Evolutionary conservation across 2,888 invertebrate species (phyloP).

Genomic region (Nymphalis urticae): DNA sequence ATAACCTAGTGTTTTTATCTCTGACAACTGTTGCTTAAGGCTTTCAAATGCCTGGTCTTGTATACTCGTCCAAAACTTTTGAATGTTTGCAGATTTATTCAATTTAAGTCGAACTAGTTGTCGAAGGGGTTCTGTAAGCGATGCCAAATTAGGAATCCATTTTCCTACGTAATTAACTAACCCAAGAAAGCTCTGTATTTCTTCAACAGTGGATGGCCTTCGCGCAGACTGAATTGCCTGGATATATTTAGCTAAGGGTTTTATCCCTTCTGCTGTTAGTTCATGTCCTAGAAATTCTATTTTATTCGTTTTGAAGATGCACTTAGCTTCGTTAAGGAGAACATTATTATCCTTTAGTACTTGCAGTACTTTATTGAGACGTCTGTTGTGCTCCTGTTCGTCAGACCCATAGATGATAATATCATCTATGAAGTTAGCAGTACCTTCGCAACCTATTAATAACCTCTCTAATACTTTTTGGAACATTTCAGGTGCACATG

Average conservation of each 20-base stretch:
- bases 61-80: slow-evolving; percentile 21
- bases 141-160: slow-evolving; percentile 39
- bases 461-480: slow-evolving; percentile 43
- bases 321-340: slow-evolving; percentile 37
- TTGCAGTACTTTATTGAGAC: slow-evolving; percentile 17
- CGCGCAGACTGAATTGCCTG: slow-evolving; percentile 40
- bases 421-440: slow-evolving; percentile 40
- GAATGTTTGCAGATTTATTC: slow-evolving; percentile 9
- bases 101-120: slow-evolving; percentile 24
- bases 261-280: slow-evolving; percentile 43
- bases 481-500: slow-evolving; percentile 44
- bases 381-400: slow-evolving; percentile 31
- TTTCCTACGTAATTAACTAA: slow-evolving; percentile 38
- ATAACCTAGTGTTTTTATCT: slow-evolving; percentile 35
- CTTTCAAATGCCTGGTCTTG: slow-evolving; percentile 38
- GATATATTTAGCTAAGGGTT: slow-evolving; percentile 46
- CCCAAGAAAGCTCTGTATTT: slow-evolving; percentile 32
- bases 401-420: slow-evolving; percentile 23
- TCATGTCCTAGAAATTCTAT: slow-evolving; percentile 30
- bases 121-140: slow-evolving; percentile 34
- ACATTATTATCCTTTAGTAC: slow-evolving; percentile 38
- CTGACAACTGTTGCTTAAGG: slow-evolving; percentile 28
- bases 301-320: slow-evolving; percentile 43
- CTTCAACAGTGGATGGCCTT: slow-evolving; percentile 23
- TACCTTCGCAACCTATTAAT: slow-evolving; percentile 39